Evolutionary conservation across 2,113 vertebrate species (phyloP).

Genomic region (Vicugna pacos): DNA sequence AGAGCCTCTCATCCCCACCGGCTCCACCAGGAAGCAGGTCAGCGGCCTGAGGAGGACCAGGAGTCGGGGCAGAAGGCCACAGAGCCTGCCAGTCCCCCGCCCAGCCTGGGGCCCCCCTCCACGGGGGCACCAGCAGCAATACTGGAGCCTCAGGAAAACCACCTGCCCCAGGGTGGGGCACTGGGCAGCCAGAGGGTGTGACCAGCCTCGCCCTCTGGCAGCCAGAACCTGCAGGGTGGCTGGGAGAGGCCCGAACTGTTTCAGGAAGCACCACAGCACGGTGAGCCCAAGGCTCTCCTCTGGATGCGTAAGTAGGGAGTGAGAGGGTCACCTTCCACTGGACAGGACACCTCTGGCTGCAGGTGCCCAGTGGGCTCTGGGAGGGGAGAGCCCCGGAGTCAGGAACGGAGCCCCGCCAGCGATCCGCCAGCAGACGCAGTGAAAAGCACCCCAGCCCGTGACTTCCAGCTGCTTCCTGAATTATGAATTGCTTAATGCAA

Average conservation of each 20-base stretch:
- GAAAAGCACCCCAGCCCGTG: neutral
- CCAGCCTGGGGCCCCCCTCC: constrained; percentile 86
- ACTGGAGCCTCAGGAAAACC: constrained; percentile 84
- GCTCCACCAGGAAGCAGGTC: constrained; percentile 85
- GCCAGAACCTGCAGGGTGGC: constrained; percentile 87
- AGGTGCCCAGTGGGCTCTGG: too few relatives aligned
- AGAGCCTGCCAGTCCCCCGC: constrained; percentile 87
- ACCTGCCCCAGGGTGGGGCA: constrained; percentile 88
- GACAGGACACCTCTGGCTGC: neutral
- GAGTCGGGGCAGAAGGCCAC: constrained; percentile 84
- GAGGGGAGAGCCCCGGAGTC: neutral
- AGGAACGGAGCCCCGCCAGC: neutral
- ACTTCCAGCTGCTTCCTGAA: neutral
- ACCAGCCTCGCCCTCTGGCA: constrained; percentile 89
- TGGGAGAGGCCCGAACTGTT: constrained; percentile 90
- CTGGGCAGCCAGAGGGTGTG: constrained; percentile 86
- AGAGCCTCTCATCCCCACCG: constrained; percentile 62
- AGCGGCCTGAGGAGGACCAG: constrained; percentile 85
- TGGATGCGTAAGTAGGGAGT: neutral
- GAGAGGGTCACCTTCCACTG: neutral
- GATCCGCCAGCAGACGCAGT: neutral
- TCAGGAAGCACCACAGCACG: constrained; percentile 86
- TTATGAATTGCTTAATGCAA: neutral
- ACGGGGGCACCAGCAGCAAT: constrained; percentile 89
- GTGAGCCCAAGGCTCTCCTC: neutral